Evolutionary conservation across 1,140 invertebrate genomes (phyloP).

Genomic region (Spodoptera litura): DNA sequence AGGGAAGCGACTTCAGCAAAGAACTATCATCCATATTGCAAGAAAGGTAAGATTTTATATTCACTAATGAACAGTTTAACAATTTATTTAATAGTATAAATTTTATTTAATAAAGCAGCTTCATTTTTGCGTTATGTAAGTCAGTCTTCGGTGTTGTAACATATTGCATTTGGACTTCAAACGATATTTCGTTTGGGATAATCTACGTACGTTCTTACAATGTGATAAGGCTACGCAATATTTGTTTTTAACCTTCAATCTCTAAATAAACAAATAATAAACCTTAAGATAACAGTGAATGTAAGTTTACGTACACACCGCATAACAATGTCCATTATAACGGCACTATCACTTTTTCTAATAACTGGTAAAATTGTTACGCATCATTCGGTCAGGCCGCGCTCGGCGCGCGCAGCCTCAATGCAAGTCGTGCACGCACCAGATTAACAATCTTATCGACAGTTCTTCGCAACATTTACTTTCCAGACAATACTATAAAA

Average conservation of each 20-base stretch:
- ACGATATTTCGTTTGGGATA: no score
- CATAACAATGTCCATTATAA: constrained; percentile 22
- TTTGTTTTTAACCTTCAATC: background rate
- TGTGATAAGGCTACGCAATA: background rate
- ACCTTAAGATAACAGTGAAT: constrained; percentile 6
- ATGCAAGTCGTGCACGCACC: constrained; percentile 47
- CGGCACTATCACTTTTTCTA: constrained; percentile 38
- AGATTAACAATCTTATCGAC: constrained; percentile 70
- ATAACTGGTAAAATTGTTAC: constrained; percentile 40
- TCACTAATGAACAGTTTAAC: background rate
- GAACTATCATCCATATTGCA: constrained; percentile 95
- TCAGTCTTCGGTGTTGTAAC: background rate
- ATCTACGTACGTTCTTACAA: no score
- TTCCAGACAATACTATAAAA: constrained; percentile 61
- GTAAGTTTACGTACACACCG: background rate
- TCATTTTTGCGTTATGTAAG: background rate
- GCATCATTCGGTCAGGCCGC: constrained; percentile 27
- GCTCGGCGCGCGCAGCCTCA: constrained; percentile 24
- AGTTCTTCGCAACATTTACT: constrained; percentile 63
- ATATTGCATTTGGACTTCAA: background rate
- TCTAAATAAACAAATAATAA: constrained; percentile 4
- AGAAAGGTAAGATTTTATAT: constrained; percentile 90
- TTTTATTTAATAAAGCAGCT: background rate
- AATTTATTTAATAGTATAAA: background rate
- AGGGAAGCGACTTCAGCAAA: constrained; percentile 97